Evolutionary conservation across 1,140 invertebrate genomes (phyloP).

Genomic region (Mycetomoellerius zeteki): DNA sequence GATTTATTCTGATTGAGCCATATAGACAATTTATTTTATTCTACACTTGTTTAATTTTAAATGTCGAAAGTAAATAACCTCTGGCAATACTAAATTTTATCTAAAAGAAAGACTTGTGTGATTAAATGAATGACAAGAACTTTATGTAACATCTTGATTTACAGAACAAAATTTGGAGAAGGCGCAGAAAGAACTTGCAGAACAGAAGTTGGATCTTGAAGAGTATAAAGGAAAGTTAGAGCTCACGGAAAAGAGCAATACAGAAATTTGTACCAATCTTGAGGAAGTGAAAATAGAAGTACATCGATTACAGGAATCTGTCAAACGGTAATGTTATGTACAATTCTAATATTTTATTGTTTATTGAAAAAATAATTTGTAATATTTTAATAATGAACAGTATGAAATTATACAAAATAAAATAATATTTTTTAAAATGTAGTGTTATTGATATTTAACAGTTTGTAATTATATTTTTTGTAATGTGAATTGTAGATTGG

Average conservation of each 20-base stretch:
- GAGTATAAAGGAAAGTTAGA: slow-evolving; percentile 89
- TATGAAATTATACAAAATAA: too few species aligned
- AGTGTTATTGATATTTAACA: background rate
- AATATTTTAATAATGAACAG: background rate
- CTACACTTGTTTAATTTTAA: background rate
- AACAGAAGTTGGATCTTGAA: slow-evolving; percentile 89
- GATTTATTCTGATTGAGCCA: too few species aligned
- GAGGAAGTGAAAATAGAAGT: slow-evolving; percentile 89
- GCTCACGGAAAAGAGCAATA: slow-evolving; percentile 88
- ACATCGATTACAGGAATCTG: slow-evolving; percentile 88
- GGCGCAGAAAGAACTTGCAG: slow-evolving; percentile 88
- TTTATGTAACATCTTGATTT: slow-evolving; percentile 67
- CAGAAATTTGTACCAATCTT: slow-evolving; percentile 89
- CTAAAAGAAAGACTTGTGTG: background rate
- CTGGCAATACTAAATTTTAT: background rate
- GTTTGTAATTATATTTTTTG: slow-evolving; percentile 6
- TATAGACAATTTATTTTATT: too few species aligned
- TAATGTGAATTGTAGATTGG: slow-evolving; percentile 84
- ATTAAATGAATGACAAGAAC: background rate
- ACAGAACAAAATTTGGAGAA: slow-evolving; percentile 89
- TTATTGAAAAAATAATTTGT: too few species aligned
- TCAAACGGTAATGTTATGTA: slow-evolving; percentile 80
- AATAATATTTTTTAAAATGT: background rate
- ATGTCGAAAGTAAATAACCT: background rate
- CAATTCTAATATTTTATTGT: too few species aligned